A percentile compares a stretch with the other conserved stretches of the same genome.
These are phyloP conservation scores for Cyrtodaria siliqua DNA, from an alignment of 2,888 invertebrate genomes.

Conservation along the genomic window DNA sequence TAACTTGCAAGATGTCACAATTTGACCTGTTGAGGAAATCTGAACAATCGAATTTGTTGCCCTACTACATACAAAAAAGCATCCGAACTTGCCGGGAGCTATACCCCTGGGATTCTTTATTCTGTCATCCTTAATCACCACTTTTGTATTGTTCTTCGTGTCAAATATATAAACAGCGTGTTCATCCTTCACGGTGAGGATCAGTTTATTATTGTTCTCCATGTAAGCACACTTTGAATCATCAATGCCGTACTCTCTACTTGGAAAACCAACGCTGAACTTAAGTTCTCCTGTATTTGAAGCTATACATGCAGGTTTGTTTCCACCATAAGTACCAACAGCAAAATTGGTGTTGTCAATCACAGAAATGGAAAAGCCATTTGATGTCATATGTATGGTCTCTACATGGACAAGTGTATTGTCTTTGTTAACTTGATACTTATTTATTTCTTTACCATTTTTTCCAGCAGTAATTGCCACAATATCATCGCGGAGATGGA, in stretches of 20 bases:
- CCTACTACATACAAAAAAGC: slow-evolving; percentile 6
- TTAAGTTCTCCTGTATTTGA: background rate
- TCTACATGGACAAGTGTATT: background rate
- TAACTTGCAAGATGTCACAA: background rate
- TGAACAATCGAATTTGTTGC: background rate
- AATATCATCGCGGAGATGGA: no score
- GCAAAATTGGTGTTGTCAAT: background rate
- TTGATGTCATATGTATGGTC: background rate
- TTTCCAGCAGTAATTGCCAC: no score
- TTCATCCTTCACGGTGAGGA: background rate
- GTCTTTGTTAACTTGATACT: background rate
- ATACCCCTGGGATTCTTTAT: no score
- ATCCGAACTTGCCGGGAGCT: background rate
- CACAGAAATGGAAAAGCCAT: background rate
- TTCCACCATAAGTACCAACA: background rate
- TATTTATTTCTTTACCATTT: background rate
- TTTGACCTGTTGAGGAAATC: background rate
- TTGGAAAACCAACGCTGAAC: background rate
- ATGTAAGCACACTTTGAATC: background rate
- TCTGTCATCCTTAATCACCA: no score
- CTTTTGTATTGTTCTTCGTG: background rate
- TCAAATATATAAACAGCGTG: background rate
- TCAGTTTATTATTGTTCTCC: background rate
- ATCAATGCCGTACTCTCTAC: background rate
- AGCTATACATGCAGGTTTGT: background rate